Conservation (phyloP, 2,888 invertebrate genomes). For the Melangyna quadrimaculata region DNA sequence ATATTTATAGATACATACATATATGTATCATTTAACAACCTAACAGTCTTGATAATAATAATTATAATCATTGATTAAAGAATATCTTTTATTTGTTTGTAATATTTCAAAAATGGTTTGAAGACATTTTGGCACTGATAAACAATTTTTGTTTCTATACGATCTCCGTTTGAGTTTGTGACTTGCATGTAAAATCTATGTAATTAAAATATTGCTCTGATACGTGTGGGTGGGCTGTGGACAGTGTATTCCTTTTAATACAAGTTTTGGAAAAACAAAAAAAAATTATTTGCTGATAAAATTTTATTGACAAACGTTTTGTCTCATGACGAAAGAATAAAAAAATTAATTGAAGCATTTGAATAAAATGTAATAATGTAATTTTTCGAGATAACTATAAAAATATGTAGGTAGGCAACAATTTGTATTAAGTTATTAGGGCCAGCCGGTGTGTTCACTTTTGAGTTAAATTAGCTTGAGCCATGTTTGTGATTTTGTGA, state of each 20-base stretch:
- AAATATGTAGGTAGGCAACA: too few species aligned
- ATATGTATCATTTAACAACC: background rate
- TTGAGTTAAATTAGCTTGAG: too few species aligned
- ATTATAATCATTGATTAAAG: background rate
- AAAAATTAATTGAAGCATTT: background rate
- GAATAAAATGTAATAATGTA: too few species aligned
- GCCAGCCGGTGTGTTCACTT: too few species aligned
- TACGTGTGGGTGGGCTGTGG: background rate
- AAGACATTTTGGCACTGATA: background rate
- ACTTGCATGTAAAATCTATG: conserved; percentile 20
- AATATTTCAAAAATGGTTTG: background rate
- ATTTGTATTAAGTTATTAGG: too few species aligned
- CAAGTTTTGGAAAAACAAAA: background rate
- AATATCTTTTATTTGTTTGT: background rate
- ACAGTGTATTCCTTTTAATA: background rate
- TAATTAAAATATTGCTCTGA: conserved; percentile 15
- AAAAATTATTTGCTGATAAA: background rate
- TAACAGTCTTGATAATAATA: too few species aligned
- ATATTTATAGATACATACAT: too few species aligned
- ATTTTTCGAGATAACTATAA: too few species aligned
- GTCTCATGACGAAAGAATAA: background rate
- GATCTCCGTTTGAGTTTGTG: conserved; percentile 3
- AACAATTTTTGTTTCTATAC: background rate
- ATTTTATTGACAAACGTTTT: background rate
- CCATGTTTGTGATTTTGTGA: too few species aligned